phyloP scores from a whole-genome alignment of 2,113 vertebrate genomes.

The Centropristis striata region DNA sequence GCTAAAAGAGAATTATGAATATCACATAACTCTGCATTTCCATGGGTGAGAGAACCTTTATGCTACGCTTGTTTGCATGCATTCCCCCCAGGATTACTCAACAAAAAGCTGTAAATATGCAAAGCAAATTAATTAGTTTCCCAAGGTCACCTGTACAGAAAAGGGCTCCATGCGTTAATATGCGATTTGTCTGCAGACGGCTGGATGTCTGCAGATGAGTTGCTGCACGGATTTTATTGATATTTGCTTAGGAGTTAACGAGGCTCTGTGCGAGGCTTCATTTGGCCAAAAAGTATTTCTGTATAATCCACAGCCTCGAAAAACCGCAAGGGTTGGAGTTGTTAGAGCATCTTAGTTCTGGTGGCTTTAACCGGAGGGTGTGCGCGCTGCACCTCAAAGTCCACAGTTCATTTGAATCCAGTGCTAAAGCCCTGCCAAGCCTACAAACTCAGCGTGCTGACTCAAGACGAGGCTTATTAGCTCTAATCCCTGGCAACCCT shows the following conservation, averaged over 20 bases:
- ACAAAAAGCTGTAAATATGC: conserved; percentile 72
- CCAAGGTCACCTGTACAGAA: conserved; percentile 68
- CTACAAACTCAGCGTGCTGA: conserved; percentile 57
- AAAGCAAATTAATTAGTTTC: conserved; percentile 74
- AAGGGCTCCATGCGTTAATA: conserved; percentile 23
- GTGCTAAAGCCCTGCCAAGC: conserved; percentile 29
- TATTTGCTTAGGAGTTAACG: conserved; percentile 67
- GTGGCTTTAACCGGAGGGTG: conserved; percentile 63
- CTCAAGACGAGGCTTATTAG: conserved; percentile 56
- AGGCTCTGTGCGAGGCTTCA: conserved; percentile 52
- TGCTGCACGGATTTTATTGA: conserved; percentile 39
- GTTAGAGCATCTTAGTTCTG: conserved; percentile 78
- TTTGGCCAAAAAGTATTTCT: conserved; percentile 60
- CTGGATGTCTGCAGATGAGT: conserved; percentile 9
- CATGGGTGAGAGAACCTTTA: conserved; percentile 25
- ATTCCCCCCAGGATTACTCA: conserved; percentile 41
- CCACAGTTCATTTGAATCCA: conserved; percentile 63
- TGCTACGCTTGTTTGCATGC: conserved; percentile 37
- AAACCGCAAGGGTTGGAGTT: conserved; percentile 45
- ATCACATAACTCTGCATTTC: conserved; percentile 14
- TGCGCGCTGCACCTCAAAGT: conserved; percentile 46
- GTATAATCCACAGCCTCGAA: conserved; percentile 58
- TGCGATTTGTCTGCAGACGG: conserved; percentile 13
- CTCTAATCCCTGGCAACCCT: conserved; percentile 58
- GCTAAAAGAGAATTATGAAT: conserved; percentile 12